These are phyloP conservation scores for Falco naumanni DNA, from an alignment of 2,797 vertebrate genomes.

Conservation along the genomic window DNA sequence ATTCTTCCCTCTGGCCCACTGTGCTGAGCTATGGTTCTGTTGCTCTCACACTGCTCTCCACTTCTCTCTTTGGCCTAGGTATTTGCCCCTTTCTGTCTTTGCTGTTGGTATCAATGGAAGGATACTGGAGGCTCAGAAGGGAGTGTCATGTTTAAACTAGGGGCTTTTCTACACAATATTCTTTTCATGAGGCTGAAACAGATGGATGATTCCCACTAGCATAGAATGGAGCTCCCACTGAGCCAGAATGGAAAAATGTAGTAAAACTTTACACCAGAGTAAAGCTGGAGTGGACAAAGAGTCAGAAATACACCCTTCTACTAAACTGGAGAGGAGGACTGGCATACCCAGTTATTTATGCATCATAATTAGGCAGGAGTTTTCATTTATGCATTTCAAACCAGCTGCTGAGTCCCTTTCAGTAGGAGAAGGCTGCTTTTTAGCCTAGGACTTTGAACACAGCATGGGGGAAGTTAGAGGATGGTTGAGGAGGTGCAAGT, in stretches of 20 bases:
- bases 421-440: not conserved
- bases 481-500: not conserved
- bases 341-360: not conserved
- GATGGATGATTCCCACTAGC: not conserved
- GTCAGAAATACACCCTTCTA: not conserved
- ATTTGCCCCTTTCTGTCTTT: not conserved
- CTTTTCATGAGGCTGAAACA: not conserved
- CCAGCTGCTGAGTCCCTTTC: not conserved
- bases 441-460: not conserved
- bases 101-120: not conserved
- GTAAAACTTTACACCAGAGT: not conserved
- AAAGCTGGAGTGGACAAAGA: not conserved
- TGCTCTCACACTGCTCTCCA: not conserved
- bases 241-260: not conserved
- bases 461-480: not conserved
- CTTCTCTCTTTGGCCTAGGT: not conserved
- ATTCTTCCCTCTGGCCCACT: not conserved
- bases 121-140: not conserved
- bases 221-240: not conserved
- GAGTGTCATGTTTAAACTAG: not conserved
- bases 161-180: not conserved
- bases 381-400: not conserved
- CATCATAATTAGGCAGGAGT: not conserved
- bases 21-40: fast-evolving
- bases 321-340: not conserved